Conservation (phyloP, 2,797 vertebrate genomes). For the Coccyzus lansbergi region DNA sequence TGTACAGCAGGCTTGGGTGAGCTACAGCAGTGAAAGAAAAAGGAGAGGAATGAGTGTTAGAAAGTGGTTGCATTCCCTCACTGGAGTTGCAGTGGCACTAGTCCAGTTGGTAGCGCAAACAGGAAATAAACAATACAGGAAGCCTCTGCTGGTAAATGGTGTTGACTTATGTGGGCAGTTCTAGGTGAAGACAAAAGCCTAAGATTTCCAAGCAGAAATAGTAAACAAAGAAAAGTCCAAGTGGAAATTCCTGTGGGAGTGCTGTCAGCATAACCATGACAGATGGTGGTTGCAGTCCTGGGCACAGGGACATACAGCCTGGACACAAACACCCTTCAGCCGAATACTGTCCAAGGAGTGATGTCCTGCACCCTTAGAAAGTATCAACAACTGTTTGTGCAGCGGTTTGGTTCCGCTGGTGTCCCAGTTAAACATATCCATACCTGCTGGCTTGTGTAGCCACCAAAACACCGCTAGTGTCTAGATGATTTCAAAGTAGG, state of each 20-base stretch:
- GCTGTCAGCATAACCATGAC: neutral
- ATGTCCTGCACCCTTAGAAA: neutral
- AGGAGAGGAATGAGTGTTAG: neutral
- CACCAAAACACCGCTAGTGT: neutral
- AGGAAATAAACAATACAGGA: neutral
- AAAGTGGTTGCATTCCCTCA: neutral
- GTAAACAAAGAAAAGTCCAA: neutral
- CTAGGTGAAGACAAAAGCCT: neutral
- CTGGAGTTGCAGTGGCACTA: neutral
- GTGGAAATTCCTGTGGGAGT: neutral
- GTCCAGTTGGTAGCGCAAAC: fast-evolving
- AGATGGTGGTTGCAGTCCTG: fast-evolving
- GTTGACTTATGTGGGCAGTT: neutral
- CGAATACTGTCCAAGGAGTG: neutral
- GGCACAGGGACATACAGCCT: fast-evolving
- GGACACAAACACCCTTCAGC: neutral
- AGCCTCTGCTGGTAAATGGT: neutral
- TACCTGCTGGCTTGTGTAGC: neutral
- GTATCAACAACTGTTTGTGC: fast-evolving
- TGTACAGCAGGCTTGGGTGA: neutral
- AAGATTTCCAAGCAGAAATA: neutral
- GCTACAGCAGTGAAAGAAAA: neutral
- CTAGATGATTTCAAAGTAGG: neutral
- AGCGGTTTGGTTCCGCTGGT: neutral
- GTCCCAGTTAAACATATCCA: neutral